Conservation (phyloP, 2,888 invertebrate species). For the Drosophila borealis region DNA sequence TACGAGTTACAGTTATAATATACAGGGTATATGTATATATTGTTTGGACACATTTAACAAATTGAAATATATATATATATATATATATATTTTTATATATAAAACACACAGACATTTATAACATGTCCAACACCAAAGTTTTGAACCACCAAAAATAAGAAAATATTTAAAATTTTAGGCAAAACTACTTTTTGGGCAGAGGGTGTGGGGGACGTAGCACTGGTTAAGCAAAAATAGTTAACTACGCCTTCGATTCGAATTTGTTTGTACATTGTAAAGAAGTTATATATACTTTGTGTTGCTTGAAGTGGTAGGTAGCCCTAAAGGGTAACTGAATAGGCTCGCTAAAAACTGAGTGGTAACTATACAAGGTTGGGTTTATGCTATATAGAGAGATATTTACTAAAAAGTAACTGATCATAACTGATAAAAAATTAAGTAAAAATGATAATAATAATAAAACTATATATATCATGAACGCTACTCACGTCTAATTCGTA, state of each 20-base stretch:
- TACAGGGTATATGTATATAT: conserved; percentile 47
- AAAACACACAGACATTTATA: conserved; percentile 52
- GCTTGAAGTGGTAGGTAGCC: conserved; percentile 4
- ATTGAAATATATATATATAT: conserved; percentile 11
- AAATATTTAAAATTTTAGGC: conserved; percentile 18
- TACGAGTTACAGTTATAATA: conserved; percentile 16
- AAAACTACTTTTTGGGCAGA: conserved; percentile 64
- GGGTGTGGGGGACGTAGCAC: conserved; percentile 22
- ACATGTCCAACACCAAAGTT: conserved; percentile 71
- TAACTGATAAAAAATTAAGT: conserved; percentile 30
- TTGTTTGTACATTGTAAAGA: conserved; percentile 33
- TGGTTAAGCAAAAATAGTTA: conserved; percentile 28
- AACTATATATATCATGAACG: background rate
- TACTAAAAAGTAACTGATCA: conserved; percentile 40
- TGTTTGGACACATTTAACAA: conserved; percentile 50
- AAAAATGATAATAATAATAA: conserved; percentile 34
- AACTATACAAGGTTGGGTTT: conserved; percentile 59
- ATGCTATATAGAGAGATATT: conserved; percentile 15
- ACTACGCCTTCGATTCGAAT: conserved; percentile 59
- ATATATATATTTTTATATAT: conserved; percentile 10
- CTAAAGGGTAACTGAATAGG: conserved; percentile 18
- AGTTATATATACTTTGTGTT: conserved; percentile 77
- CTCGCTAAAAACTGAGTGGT: conserved; percentile 38
- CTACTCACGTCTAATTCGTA: conserved; percentile 85
- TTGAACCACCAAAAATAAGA: conserved; percentile 26